phyloP scores from a whole-genome alignment of 2,113 vertebrate species.

The Globicephala melas region DNA sequence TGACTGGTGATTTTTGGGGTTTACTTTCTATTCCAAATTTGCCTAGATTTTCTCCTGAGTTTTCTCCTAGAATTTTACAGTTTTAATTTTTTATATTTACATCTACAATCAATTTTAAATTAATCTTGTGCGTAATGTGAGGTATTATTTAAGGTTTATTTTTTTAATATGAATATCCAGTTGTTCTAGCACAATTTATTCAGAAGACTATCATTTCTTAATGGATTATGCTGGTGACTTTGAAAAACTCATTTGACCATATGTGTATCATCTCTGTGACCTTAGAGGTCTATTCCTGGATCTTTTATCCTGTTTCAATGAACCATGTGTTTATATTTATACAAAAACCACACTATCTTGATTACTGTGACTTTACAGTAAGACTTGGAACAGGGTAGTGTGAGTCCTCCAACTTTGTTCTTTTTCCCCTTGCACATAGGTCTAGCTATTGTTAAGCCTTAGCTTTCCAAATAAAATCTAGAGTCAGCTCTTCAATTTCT shows the following conservation, averaged over 20 bases:
- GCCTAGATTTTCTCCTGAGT: neutral
- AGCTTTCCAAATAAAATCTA: neutral
- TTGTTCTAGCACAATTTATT: neutral
- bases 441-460: neutral
- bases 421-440: neutral
- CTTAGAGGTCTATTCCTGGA: neutral
- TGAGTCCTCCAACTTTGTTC: neutral
- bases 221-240: neutral
- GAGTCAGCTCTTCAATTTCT: neutral
- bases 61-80: neutral
- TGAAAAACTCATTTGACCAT: neutral
- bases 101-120: neutral
- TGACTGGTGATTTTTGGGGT: neutral
- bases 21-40: neutral
- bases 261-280: neutral
- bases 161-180: neutral
- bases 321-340: neutral
- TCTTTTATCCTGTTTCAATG: neutral
- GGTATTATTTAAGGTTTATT: neutral
- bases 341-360: neutral
- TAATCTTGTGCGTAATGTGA: neutral
- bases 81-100: neutral
- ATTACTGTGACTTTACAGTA: neutral
- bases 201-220: neutral
- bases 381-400: neutral